Base-by-base conservation (phyloP, 2,797 vertebrate species). In the Sebastes vulpes region DNA sequence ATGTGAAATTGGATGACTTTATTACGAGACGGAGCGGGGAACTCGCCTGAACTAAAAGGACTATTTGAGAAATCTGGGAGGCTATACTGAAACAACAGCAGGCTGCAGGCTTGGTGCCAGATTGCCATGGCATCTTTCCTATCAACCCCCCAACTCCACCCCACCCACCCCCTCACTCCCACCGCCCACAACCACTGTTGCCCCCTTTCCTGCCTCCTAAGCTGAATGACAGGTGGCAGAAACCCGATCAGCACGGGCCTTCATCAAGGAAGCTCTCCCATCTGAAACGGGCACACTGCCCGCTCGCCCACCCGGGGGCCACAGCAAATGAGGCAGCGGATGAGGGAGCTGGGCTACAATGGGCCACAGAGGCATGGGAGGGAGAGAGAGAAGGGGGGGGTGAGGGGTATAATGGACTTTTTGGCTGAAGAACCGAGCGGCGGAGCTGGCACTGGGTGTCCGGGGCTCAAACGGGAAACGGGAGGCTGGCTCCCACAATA, bases 221-320 rank as follows among this genome's bases (percentile, higher is more conserved):
- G 86, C 91, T 93, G 87, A 91, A 90, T 93, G 94, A 96, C 96
- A 96, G 96, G 95, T 96, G 96, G 95, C 88, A 94, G 96, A 96
- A 96, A 96, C 93, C 89, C 53, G 95, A 96, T 96, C 95, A 86
- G 85, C 71, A 65, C 68, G 70, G 85, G 81, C 86, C 93, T 95
- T 93, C 88, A 88, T 86, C 82, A 72, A 81, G 81, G 82, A 91
- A 90, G 80, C 79, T 67, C 81, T 89, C 79, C 78, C 80, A 65
- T 91, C 87, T 86, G 81, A 89, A 83, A 75, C 1, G 82, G 95
- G 93, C 92, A 84, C 59, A 21, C 79, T 94, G 94, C 94, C 93
- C 87, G 89, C 93, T 90, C 80, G 56, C 75, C 86, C 85, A 89
- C 82, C 87, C 90, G 26, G 81, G 79, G 80, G 68, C 85, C 77